Conservation (phyloP, 2,888 invertebrate genomes). For the Euplexia lucipara region DNA sequence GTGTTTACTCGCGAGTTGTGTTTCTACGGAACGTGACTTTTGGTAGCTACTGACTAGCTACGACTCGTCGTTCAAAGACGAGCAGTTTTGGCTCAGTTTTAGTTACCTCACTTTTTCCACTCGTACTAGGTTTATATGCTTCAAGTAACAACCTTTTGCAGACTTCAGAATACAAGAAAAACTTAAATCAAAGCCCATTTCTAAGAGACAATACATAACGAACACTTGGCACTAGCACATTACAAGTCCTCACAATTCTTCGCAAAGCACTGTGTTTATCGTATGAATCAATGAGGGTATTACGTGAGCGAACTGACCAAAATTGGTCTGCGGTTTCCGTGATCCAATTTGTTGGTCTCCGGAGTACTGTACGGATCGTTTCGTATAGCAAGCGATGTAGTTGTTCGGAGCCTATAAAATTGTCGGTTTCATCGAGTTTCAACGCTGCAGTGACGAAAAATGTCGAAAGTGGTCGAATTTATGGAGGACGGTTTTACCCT, state of each 20-base stretch:
- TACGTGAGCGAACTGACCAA: constrained; percentile 77
- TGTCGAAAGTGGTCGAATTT: neutral
- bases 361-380: constrained; percentile 57
- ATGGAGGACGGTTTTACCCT: neutral
- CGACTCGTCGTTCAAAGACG: too few species aligned
- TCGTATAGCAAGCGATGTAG: constrained; percentile 57
- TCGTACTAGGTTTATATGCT: too few species aligned
- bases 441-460: constrained; percentile 3
- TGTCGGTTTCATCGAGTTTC: constrained; percentile 8
- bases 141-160: too few species aligned
- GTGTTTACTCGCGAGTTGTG: too few species aligned
- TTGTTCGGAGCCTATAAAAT: constrained; percentile 32
- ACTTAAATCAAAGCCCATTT: neutral
- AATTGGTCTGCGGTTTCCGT: constrained; percentile 79
- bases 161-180: too few species aligned
- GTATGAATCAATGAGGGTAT: constrained; percentile 75
- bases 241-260: constrained; percentile 49
- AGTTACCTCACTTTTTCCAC: too few species aligned
- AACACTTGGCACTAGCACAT: constrained; percentile 33
- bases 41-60: too few species aligned
- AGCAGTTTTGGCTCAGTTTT: too few species aligned
- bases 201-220: constrained; percentile 30
- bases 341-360: constrained; percentile 74
- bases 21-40: too few species aligned
- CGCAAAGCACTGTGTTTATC: constrained; percentile 69